Conservation (phyloP, 2,888 invertebrate species). For the Drosophila algonquin region DNA sequence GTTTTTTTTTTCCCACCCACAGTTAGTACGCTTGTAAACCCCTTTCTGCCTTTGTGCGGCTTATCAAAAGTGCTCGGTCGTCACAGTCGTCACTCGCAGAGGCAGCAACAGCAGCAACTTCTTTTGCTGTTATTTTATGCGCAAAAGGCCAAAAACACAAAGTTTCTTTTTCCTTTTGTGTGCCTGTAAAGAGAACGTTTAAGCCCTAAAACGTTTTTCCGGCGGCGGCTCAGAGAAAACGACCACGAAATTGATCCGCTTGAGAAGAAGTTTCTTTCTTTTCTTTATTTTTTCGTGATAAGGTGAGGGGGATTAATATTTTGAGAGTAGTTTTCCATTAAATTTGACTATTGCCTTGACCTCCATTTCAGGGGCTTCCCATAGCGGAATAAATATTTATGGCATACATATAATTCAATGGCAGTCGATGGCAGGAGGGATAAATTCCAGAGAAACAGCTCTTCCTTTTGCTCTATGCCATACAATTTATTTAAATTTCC, state of each 20-base stretch:
- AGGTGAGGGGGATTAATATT: neutral
- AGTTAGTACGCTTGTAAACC: constrained; percentile 56
- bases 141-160: constrained; percentile 52
- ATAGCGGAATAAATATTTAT: neutral
- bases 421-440: neutral
- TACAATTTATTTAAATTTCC: constrained; percentile 38
- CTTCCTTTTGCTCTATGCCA: neutral
- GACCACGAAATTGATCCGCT: constrained; percentile 1
- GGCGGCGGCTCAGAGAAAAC: constrained; percentile 28
- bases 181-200: neutral
- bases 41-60: constrained; percentile 59
- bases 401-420: constrained; percentile 3
- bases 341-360: constrained; percentile 10
- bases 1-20: constrained; percentile 1
- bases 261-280: neutral
- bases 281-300: neutral
- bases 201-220: constrained; percentile 51
- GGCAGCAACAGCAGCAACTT: constrained; percentile 18
- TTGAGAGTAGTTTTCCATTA: neutral
- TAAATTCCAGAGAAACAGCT: constrained; percentile 8
- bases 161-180: constrained; percentile 29
- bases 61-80: constrained; percentile 58
- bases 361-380: neutral
- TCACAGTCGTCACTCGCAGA: constrained; percentile 40
- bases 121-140: constrained; percentile 57